Base-by-base conservation (phyloP, 2,888 invertebrate genomes). In the Microctonus aethiopoides region DNA sequence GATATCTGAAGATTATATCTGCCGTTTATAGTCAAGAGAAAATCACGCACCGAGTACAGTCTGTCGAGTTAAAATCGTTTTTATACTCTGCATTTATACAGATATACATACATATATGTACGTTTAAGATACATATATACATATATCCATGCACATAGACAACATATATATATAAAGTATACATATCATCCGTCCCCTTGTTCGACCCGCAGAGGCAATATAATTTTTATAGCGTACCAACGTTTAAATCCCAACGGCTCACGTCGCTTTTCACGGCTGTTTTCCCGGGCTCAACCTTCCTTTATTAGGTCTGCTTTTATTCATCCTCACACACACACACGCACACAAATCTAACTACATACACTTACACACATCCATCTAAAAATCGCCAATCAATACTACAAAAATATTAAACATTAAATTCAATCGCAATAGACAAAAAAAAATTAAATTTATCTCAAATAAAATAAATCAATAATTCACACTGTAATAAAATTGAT, bases 181-280 rank as follows among this genome's bases (percentile, higher is more conserved):
- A 67, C 60, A 61, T 22, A 70, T 54, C 41, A 57, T 22, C 32
- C 16, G 51, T 32, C 56, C 67, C 70, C 41, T 46, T 62, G 61
- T 26, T 13, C 16, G 20, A 59, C 34, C 59, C 41, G 3, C 34
- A 16, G 13, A 29, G 73, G 73, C 71, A 72, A 70, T 76, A 76
- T 76, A 74, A 75, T 76, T 75, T 75, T 76, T 76, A 74, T 76
- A 69, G 72, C 71, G 67, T 71, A 71, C 72, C 74, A 67, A 60
- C 67, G 67, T 70, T 75, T 71, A 69, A 73, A 72, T 73, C 74
- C 73, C 65, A 63, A 57, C 34, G 32, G 24, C 56, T 51, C 36
- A 41, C n/a, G 41, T 41, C 41, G 41, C 41, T 41, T 41, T 41
- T 56, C 68, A 68, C 22, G 29, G 34, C 61, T 11, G 24, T 24